These are phyloP conservation scores for Zaprionus nigranus DNA, from an alignment of 1,140 invertebrate genomes.

Conservation along the genomic window DNA sequence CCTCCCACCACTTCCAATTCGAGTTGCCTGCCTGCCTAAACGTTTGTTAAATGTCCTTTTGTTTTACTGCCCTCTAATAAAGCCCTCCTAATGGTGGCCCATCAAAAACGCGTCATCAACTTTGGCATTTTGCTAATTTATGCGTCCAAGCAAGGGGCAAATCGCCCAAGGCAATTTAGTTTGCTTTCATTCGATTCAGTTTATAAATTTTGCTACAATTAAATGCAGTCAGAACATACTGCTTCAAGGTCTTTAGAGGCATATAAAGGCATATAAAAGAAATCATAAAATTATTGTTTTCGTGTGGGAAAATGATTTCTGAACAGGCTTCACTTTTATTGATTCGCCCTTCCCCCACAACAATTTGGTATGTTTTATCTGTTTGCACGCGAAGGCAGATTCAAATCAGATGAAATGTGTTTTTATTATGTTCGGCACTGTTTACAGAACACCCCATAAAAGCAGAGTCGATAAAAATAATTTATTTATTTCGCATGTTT, in stretches of 20 bases:
- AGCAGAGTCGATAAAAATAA: background rate
- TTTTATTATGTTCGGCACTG: background rate
- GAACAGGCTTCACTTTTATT: background rate
- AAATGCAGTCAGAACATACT: background rate
- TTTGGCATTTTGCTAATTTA: constrained; percentile 3
- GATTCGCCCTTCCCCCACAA: background rate
- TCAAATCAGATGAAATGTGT: constrained; percentile 2
- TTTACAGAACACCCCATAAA: constrained; percentile 2
- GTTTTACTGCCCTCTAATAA: constrained; percentile 7
- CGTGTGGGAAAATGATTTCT: background rate
- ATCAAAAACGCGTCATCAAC: constrained; percentile 12
- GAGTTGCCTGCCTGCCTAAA: background rate
- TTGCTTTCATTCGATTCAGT: constrained; percentile 1
- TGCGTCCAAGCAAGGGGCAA: background rate
- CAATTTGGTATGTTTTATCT: background rate
- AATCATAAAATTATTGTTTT: background rate
- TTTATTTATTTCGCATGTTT: background rate
- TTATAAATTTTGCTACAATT: background rate
- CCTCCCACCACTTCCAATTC: background rate
- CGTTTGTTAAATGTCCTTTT: constrained; percentile 8
- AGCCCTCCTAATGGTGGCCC: constrained; percentile 6
- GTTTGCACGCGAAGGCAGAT: background rate
- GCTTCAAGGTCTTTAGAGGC: background rate
- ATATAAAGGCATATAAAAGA: background rate
- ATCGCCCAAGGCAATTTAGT: background rate